phyloP scores from a whole-genome alignment of 2,113 vertebrate species.

The Macrotus californicus region DNA sequence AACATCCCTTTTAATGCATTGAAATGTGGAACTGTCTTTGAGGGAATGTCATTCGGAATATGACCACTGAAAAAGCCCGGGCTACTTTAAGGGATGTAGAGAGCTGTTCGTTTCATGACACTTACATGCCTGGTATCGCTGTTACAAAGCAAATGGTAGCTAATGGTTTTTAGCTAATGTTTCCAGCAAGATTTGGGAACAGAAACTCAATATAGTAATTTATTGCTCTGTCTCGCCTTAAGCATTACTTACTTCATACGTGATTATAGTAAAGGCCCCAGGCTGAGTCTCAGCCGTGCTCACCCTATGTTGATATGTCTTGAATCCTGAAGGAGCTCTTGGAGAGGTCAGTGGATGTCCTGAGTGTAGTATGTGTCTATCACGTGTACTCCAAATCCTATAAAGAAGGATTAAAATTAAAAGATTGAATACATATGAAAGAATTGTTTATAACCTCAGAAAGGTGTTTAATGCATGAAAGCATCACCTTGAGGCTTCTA shows the following conservation, averaged over 20 bases:
- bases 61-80: not conserved
- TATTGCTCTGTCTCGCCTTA: not conserved
- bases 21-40: not conserved
- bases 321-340: not conserved
- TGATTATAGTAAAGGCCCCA: not conserved
- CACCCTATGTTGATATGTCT: not conserved
- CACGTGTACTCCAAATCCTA: not conserved
- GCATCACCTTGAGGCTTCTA: not conserved
- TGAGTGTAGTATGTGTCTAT: not conserved
- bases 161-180: slow-evolving; percentile 4
- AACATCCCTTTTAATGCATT: not conserved
- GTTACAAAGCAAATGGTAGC: not conserved
- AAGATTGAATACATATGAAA: not conserved
- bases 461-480: not conserved
- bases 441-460: not conserved
- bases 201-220: not conserved
- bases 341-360: not conserved
- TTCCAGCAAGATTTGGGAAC: not conserved
- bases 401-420: not conserved
- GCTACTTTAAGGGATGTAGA: not conserved
- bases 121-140: not conserved
- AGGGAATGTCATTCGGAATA: not conserved
- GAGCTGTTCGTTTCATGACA: not conserved
- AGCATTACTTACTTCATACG: not conserved
- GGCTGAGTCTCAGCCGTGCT: not conserved